phyloP scores from a whole-genome alignment of 2,888 invertebrate species.

The Hedychridium roseum region DNA sequence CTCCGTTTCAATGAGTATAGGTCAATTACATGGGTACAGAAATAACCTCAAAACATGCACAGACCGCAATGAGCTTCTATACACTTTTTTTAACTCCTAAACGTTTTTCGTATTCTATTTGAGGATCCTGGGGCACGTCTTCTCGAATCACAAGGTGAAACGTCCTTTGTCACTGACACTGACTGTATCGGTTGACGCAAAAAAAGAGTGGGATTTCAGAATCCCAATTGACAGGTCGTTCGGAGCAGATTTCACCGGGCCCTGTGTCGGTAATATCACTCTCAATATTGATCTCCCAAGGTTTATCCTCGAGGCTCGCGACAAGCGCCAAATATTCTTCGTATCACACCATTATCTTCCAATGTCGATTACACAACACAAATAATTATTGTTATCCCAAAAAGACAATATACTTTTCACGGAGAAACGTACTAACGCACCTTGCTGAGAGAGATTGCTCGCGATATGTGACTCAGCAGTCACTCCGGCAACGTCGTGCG shows the following conservation, averaged over 20 bases:
- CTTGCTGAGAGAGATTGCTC: constrained; percentile 43
- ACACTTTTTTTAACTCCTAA: constrained; percentile 27
- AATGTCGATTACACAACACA: constrained; percentile 3
- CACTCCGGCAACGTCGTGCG: constrained; percentile 37
- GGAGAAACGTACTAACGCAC: constrained; percentile 37
- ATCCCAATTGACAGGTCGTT: constrained; percentile 39
- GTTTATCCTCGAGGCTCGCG: constrained; percentile 29
- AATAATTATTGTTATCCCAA: constrained; percentile 14
- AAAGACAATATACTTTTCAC: constrained; percentile 11
- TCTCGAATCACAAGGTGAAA: constrained; percentile 14
- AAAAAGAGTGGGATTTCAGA: too few species aligned
- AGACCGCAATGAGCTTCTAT: constrained; percentile 35
- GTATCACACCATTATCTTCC: constrained; percentile 26
- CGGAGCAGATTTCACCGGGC: too few species aligned
- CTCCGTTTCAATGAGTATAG: constrained; percentile 33
- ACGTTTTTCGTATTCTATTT: constrained; percentile 20
- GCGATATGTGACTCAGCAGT: constrained; percentile 53
- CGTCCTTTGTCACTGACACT: constrained; percentile 27
- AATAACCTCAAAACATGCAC: constrained; percentile 52
- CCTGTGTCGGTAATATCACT: too few species aligned
- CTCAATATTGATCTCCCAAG: too few species aligned
- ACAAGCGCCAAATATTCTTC: constrained; percentile 15
- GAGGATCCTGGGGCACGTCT: constrained; percentile 15
- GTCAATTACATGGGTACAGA: constrained; percentile 49
- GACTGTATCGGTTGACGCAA: too few species aligned